Evolutionary conservation across 2,888 invertebrate species (phyloP).

Genomic region (Perdita meconis): DNA sequence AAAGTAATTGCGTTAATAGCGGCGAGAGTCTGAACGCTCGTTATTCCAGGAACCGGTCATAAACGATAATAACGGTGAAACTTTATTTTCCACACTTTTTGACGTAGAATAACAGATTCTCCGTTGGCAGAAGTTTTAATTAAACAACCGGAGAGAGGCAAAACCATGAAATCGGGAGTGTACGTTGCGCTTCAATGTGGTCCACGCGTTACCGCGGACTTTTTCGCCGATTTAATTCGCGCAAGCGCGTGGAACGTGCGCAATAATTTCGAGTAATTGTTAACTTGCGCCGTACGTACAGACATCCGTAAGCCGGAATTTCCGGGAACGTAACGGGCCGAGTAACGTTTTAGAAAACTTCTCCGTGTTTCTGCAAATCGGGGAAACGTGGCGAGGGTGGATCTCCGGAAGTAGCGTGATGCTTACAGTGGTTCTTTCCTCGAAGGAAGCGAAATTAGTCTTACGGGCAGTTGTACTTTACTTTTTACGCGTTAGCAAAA

Average conservation of each 20-base stretch:
- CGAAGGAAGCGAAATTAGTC: not conserved
- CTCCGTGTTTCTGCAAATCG: constrained; percentile 3
- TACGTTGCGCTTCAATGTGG: constrained; percentile 25
- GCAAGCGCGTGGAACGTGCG: not conserved
- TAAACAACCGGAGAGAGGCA: constrained; percentile 15
- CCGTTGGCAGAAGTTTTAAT: constrained; percentile 39
- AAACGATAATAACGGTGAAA: constrained; percentile 45
- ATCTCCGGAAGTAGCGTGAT: not conserved
- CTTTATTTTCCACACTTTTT: constrained; percentile 40
- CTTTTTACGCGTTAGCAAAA: no score
- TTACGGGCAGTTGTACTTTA: not conserved
- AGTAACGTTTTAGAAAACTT: constrained; percentile 17
- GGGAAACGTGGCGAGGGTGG: not conserved
- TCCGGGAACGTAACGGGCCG: constrained; percentile 5
- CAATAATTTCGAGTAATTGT: constrained; percentile 24
- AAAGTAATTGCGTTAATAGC: constrained; percentile 49
- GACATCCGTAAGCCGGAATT: constrained; percentile 8
- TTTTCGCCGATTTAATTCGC: not conserved
- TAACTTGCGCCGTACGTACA: not conserved
- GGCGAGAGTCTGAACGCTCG: constrained; percentile 4
- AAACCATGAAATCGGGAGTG: constrained; percentile 19
- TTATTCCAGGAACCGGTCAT: constrained; percentile 39
- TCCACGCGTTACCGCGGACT: constrained; percentile 10
- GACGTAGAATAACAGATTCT: constrained; percentile 42
- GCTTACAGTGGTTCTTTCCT: not conserved